Evolutionary conservation across 2,113 vertebrate genomes (phyloP).

Genomic region (Corynorhinus townsendii): DNA sequence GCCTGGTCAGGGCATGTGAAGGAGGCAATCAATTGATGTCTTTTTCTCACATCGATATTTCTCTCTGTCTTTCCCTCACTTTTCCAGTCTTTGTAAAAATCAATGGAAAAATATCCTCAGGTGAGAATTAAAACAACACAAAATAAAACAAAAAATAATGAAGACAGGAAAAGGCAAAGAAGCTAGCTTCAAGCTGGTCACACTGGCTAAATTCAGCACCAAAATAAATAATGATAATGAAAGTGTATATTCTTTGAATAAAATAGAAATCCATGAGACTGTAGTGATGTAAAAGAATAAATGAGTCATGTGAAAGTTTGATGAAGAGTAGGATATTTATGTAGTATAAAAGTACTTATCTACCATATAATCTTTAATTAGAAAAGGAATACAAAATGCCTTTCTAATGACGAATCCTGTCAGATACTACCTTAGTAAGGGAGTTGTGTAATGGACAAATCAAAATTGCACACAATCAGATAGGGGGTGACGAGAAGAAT

Average conservation of each 20-base stretch:
- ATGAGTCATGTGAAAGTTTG: background rate
- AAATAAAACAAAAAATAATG: background rate
- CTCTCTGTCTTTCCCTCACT: no score
- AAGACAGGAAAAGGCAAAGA: background rate
- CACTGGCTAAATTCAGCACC: background rate
- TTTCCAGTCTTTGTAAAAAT: no score
- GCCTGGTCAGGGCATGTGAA: no score
- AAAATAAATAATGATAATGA: background rate
- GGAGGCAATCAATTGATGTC: no score
- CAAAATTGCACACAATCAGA: background rate
- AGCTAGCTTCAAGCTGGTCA: background rate
- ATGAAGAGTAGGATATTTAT: background rate
- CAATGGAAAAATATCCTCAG: no score
- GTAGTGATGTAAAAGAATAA: background rate
- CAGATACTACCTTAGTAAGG: background rate
- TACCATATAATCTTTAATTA: background rate
- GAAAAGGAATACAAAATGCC: background rate
- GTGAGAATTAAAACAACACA: no score
- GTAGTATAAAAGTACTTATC: background rate
- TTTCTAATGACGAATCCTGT: background rate
- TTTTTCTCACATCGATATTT: no score
- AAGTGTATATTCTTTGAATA: background rate
- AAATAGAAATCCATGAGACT: background rate
- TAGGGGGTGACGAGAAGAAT: background rate
- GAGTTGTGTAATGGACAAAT: background rate